Evolutionary conservation across 2,888 invertebrate genomes (phyloP).

Genomic region (Orchestes rusci): DNA sequence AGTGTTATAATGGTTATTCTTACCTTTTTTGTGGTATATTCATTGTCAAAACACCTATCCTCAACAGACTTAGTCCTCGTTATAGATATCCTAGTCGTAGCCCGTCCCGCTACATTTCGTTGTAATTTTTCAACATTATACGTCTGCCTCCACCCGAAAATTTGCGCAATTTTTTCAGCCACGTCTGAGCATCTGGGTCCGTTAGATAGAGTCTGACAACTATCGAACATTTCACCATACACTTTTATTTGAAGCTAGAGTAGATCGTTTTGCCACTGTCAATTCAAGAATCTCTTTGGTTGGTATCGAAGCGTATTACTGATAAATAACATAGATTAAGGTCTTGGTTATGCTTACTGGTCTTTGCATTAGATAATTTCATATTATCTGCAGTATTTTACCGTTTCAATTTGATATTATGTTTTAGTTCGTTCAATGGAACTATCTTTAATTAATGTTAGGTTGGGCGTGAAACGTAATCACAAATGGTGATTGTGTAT

Average conservation of each 20-base stretch:
- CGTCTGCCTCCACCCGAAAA: conserved; percentile 75
- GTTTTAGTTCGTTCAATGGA: too few relatives aligned
- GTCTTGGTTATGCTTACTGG: too few relatives aligned
- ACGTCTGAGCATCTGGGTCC: conserved; percentile 64
- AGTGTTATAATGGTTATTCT: conserved; percentile 4
- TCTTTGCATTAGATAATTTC: too few relatives aligned
- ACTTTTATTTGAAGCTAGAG: conserved; percentile 1
- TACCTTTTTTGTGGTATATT: conserved; percentile 5
- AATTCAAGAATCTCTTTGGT: too few relatives aligned
- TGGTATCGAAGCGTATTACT: too few relatives aligned
- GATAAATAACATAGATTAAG: too few relatives aligned
- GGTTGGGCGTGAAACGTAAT: too few relatives aligned
- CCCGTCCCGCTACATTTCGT: conserved; percentile 49
- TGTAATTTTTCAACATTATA: conserved; percentile 74
- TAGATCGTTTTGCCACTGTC: not conserved
- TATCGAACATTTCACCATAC: conserved; percentile 35
- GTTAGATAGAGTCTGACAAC: conserved; percentile 36
- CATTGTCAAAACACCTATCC: too few relatives aligned
- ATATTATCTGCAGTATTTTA: too few relatives aligned
- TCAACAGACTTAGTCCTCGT: conserved; percentile 43
- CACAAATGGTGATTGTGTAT: too few relatives aligned
- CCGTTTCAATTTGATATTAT: too few relatives aligned
- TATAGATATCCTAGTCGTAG: conserved; percentile 46
- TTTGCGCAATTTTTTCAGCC: conserved; percentile 66
- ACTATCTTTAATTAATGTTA: too few relatives aligned